A percentile compares a stretch with the other conserved stretches of the same genome.
Conservation (phyloP, 2,888 invertebrate species). For the Archips crataeganus region DNA sequence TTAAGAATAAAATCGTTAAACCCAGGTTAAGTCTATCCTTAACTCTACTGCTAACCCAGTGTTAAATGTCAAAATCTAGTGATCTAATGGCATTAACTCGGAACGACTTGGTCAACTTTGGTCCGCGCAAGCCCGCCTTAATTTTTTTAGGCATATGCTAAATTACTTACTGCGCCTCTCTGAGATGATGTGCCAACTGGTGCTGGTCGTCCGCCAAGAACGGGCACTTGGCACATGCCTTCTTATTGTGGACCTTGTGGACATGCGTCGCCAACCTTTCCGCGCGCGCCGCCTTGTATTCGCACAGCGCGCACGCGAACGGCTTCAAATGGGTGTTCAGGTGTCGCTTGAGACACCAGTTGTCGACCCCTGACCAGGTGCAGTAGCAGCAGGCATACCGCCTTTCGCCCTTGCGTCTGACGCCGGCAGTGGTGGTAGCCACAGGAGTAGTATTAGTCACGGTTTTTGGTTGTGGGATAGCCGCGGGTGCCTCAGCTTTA, state of each 20-base stretch:
- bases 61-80: too few relatives aligned
- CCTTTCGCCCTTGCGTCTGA: conserved; percentile 89
- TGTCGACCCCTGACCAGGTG: conserved; percentile 96
- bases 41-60: too few relatives aligned
- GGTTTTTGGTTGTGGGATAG: conserved; percentile 50
- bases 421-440: conserved; percentile 80
- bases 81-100: too few relatives aligned
- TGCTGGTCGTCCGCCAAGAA: conserved; percentile 94
- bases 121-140: too few relatives aligned
- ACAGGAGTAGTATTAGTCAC: conserved; percentile 48
- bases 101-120: too few relatives aligned
- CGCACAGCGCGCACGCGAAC: conserved; percentile 95
- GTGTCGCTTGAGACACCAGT: conserved; percentile 97
- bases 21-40: too few relatives aligned
- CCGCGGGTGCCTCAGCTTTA: conserved; percentile 61
- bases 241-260: conserved; percentile 95
- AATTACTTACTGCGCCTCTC: conserved; percentile 89
- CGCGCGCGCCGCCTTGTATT: conserved; percentile 96
- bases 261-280: conserved; percentile 96
- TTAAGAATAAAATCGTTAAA: too few relatives aligned
- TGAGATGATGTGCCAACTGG: conserved; percentile 92
- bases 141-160: too few relatives aligned
- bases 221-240: conserved; percentile 95
- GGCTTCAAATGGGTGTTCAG: conserved; percentile 97
- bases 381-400: conserved; percentile 95